Percentiles rank a stretch among this genome's conserved stretches.
These are phyloP conservation scores for Leuctra nigra DNA, from an alignment of 2,888 invertebrate species.

Conservation along the genomic window DNA sequence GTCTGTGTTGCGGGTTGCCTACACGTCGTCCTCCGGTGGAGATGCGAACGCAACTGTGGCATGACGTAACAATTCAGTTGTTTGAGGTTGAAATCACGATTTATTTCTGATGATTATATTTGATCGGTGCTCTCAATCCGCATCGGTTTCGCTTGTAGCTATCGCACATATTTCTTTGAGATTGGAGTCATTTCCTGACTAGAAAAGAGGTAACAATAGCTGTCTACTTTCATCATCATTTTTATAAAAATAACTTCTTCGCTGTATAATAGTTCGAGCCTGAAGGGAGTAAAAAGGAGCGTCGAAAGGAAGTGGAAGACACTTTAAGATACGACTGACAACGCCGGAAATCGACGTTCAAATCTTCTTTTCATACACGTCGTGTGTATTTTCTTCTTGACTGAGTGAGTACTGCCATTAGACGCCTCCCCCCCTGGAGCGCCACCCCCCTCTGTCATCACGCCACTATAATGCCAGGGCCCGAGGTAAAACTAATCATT, in stretches of 20 bases:
- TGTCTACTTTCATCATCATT: slow-evolving; percentile 11
- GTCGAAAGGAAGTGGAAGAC: slow-evolving; percentile 4
- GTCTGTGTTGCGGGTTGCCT: too few relatives aligned
- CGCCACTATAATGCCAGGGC: slow-evolving; percentile 11
- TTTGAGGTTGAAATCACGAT: too few relatives aligned
- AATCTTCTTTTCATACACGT: slow-evolving; percentile 13
- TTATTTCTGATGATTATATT: too few relatives aligned
- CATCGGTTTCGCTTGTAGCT: too few relatives aligned
- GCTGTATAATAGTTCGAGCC: slow-evolving; percentile 9
- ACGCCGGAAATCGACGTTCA: slow-evolving; percentile 18
- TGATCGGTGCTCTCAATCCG: too few relatives aligned
- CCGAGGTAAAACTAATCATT: slow-evolving; percentile 14
- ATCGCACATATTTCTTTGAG: slow-evolving; percentile 7
- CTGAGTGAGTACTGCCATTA: slow-evolving; percentile 18
- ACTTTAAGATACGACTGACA: slow-evolving; percentile 13
- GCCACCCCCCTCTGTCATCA: background rate
- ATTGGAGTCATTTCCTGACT: slow-evolving; percentile 3
- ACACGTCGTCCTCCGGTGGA: too few relatives aligned
- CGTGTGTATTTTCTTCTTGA: slow-evolving; percentile 13
- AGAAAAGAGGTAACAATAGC: slow-evolving; percentile 14
- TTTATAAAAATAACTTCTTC: slow-evolving; percentile 13
- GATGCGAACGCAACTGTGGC: too few relatives aligned
- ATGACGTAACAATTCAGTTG: too few relatives aligned
- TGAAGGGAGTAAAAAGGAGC: slow-evolving; percentile 6
- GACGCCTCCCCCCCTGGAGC: background rate